These are phyloP conservation scores for Sarcophaga caerulescens DNA, from an alignment of 2,888 invertebrate species.

Conservation along the genomic window DNA sequence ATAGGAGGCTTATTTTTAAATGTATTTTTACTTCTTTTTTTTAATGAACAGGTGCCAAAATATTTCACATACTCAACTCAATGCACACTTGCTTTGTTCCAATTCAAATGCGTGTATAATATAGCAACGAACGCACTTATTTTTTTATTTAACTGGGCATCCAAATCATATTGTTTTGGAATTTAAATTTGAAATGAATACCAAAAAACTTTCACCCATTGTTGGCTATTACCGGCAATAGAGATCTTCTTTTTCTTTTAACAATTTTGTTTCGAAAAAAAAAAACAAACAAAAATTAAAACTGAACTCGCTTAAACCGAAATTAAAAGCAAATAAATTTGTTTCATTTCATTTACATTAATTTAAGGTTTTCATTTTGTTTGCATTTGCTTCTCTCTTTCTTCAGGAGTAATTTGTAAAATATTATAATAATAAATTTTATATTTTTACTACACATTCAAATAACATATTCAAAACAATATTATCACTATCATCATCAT, in stretches of 20 bases:
- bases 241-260: neutral
- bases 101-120: neutral
- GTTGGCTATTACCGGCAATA: slow-evolving; percentile 3
- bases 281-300: no score
- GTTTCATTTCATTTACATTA: neutral
- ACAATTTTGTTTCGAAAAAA: neutral
- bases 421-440: neutral
- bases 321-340: slow-evolving; percentile 10
- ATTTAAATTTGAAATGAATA: neutral
- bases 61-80: slow-evolving; percentile 6
- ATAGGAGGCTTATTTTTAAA: neutral
- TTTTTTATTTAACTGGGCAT: neutral
- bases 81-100: neutral
- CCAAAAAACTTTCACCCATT: slow-evolving; percentile 53
- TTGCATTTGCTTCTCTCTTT: neutral
- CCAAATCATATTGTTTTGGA: neutral
- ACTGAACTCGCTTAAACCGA: neutral
- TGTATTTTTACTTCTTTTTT: neutral
- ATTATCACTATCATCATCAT: neutral
- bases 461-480: neutral
- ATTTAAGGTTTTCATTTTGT: slow-evolving; percentile 6
- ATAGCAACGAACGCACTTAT: slow-evolving; percentile 1
- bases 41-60: slow-evolving; percentile 58
- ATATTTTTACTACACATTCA: neutral
- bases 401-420: slow-evolving; percentile 5